Evolutionary conservation across 1,140 invertebrate species (phyloP).

Genomic region (Portunus trituberculatus): DNA sequence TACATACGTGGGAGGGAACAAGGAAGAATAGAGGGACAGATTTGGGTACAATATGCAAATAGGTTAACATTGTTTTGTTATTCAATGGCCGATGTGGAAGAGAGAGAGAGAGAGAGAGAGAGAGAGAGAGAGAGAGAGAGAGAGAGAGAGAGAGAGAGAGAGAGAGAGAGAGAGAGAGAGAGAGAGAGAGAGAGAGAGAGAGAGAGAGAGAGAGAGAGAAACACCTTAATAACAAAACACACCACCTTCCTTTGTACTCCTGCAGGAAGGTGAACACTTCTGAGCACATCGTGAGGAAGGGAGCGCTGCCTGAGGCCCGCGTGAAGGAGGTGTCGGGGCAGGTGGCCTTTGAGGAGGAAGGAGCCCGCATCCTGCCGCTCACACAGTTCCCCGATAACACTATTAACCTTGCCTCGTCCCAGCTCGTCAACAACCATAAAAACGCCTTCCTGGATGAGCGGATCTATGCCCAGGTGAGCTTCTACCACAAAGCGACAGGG

Average conservation of each 20-base stretch:
- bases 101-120: too few relatives aligned
- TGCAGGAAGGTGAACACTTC: constrained; percentile 80
- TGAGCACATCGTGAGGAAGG: constrained; percentile 82
- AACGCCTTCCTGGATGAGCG: constrained; percentile 80
- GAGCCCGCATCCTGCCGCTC: constrained; percentile 81
- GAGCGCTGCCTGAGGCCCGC: constrained; percentile 82
- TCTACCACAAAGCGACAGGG: neutral
- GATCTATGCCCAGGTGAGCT: constrained; percentile 81
- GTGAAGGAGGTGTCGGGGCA: constrained; percentile 82
- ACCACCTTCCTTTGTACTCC: neutral
- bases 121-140: too few relatives aligned
- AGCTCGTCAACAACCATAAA: constrained; percentile 81
- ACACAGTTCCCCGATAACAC: constrained; percentile 82
- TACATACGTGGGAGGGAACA: too few relatives aligned
- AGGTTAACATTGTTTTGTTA: too few relatives aligned
- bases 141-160: neutral
- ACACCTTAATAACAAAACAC: neutral
- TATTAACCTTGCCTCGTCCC: constrained; percentile 82
- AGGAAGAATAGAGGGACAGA: neutral
- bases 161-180: neutral
- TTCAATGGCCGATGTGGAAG: too few relatives aligned
- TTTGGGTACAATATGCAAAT: neutral
- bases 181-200: too few relatives aligned
- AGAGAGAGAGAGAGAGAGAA: neutral
- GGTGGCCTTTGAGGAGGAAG: constrained; percentile 83